Evolutionary conservation across 1,140 invertebrate genomes (phyloP).

Genomic region (Drosophila eugracilis): DNA sequence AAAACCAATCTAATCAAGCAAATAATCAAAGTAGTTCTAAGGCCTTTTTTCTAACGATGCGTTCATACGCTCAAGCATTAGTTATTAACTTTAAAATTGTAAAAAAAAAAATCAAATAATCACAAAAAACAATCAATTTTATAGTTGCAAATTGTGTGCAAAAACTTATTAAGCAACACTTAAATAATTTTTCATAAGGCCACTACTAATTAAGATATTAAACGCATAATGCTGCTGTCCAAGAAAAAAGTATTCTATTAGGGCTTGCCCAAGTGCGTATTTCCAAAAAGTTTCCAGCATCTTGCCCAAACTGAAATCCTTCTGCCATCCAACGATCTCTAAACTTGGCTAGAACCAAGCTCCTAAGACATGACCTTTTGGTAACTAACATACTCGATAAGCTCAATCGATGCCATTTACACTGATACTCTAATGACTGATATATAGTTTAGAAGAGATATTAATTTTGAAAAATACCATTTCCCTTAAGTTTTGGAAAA

Average conservation of each 20-base stretch:
- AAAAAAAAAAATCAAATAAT: constrained; percentile 1
- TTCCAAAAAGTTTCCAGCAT: constrained; percentile 1
- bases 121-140: constrained; percentile 10
- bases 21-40: constrained; percentile 73
- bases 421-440: constrained; percentile 59
- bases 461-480: constrained; percentile 23
- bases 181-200: constrained; percentile 32
- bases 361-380: constrained; percentile 14
- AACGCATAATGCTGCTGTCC: constrained; percentile 20
- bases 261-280: constrained; percentile 13
- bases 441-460: constrained; percentile 31
- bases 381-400: constrained; percentile 13
- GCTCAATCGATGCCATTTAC: constrained; percentile 44
- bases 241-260: constrained; percentile 30
- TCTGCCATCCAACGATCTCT: constrained; percentile 39
- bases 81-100: constrained; percentile 16
- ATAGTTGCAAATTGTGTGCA: constrained; percentile 25
- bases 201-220: constrained; percentile 26
- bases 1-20: constrained; percentile 78
- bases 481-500: constrained; percentile 29
- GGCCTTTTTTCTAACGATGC: constrained; percentile 25
- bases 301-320: constrained; percentile 11
- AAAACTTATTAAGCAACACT: constrained; percentile 2
- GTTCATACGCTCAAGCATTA: constrained; percentile 28
- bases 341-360: constrained; percentile 17